A percentile compares a stretch with the other conserved stretches of the same genome.
phyloP scores from a whole-genome alignment of 2,797 vertebrate species.

The Acrocephalus scirpaceus region DNA sequence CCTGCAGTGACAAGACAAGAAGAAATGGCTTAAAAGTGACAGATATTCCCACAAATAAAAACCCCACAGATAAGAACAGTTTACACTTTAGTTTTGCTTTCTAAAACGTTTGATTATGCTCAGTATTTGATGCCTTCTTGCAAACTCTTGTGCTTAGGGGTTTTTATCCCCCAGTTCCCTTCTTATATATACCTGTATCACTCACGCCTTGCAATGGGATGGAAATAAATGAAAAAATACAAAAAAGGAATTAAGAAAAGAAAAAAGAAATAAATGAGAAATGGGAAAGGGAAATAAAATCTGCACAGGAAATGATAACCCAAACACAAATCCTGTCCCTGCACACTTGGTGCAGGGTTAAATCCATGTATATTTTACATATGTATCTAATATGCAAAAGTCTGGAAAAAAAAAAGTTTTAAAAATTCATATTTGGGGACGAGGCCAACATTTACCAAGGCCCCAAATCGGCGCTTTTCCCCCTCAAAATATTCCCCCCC shows the following conservation, averaged over 20 bases:
- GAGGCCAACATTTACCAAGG: not conserved
- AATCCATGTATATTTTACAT: not conserved
- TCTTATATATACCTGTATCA: not conserved
- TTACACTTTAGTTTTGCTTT: not conserved
- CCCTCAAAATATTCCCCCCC: not conserved
- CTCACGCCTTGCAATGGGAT: not conserved
- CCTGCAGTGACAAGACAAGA: not conserved
- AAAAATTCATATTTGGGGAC: not conserved
- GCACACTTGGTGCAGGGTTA: not conserved
- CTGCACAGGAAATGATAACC: not conserved
- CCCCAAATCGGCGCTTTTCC: not conserved
- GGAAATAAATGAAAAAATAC: not conserved
- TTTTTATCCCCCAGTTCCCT: not conserved
- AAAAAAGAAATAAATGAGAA: not conserved
- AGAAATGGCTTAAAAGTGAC: not conserved
- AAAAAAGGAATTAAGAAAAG: not conserved
- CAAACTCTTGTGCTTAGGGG: not conserved
- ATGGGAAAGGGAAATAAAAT: not conserved
- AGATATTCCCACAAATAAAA: not conserved
- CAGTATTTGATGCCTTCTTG: not conserved
- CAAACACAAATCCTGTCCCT: not conserved
- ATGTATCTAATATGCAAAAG: not conserved
- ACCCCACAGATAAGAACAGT: not conserved
- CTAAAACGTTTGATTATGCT: not conserved
- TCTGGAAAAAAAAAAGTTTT: not conserved